These are phyloP conservation scores for Pimephales promelas DNA, from an alignment of 2,113 vertebrate genomes.

Conservation along the genomic window DNA sequence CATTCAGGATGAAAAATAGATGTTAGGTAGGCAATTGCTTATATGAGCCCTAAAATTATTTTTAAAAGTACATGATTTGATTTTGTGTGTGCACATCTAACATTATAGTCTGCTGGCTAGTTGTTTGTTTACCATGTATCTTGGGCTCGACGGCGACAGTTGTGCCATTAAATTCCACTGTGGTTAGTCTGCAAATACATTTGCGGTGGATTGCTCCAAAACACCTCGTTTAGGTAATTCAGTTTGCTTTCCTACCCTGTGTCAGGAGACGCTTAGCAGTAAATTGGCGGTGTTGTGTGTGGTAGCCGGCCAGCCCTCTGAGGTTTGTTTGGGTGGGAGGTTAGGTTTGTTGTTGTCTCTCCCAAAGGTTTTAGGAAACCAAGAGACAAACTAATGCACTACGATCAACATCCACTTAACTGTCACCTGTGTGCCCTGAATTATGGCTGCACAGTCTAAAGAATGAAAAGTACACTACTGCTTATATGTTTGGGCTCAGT, in stretches of 20 bases:
- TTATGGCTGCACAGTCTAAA: background rate
- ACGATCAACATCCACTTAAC: slow-evolving; percentile 4
- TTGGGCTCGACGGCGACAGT: slow-evolving; percentile 28
- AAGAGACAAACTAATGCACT: slow-evolving; percentile 40
- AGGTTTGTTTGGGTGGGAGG: slow-evolving; percentile 58
- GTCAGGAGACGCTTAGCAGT: slow-evolving; percentile 63
- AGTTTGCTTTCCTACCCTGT: slow-evolving; percentile 56
- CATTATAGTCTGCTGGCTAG: slow-evolving; percentile 4
- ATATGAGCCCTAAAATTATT: background rate
- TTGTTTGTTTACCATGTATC: slow-evolving; percentile 54
- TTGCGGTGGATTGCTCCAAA: slow-evolving; percentile 64
- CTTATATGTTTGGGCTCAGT: background rate
- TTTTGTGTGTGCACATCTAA: background rate
- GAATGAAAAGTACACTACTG: background rate
- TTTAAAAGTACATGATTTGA: background rate
- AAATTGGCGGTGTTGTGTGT: slow-evolving; percentile 53
- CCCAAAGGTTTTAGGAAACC: slow-evolving; percentile 48
- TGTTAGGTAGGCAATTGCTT: background rate
- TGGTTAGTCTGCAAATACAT: slow-evolving; percentile 58
- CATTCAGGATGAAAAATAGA: background rate
- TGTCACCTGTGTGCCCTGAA: slow-evolving; percentile 2
- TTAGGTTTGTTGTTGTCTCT: slow-evolving; percentile 45
- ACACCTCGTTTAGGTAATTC: slow-evolving; percentile 62
- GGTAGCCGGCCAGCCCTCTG: slow-evolving; percentile 43
- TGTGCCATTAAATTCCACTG: background rate